Conservation (phyloP, 1,140 invertebrate genomes). For the Bombus picipes region DNA sequence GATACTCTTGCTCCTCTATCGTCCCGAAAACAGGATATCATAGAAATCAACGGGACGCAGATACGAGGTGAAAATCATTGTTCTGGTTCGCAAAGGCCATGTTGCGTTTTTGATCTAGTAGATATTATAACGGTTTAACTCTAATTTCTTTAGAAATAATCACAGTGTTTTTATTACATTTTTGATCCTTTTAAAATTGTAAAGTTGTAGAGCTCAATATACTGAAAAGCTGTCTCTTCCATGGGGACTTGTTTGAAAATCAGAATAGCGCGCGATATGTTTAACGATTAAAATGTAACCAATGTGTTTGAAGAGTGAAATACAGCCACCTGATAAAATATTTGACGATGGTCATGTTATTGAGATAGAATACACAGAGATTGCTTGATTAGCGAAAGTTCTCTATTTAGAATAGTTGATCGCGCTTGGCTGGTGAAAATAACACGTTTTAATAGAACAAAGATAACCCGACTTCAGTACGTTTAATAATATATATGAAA, state of each 20-base stretch:
- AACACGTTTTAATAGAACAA: not conserved
- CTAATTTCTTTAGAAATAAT: no score
- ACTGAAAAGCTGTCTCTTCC: not conserved
- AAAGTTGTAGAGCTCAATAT: not conserved
- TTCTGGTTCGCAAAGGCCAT: not conserved
- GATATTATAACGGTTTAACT: not conserved
- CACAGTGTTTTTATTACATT: no score
- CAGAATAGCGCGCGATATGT: not conserved
- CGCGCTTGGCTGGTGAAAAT: not conserved
- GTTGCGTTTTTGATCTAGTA: not conserved
- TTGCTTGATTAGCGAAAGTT: not conserved
- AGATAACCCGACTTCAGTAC: not conserved
- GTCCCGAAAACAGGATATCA: conserved; percentile 35
- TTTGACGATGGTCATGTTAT: not conserved
- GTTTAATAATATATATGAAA: not conserved
- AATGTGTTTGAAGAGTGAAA: no score
- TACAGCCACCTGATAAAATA: not conserved
- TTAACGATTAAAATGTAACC: not conserved
- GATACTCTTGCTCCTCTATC: conserved; percentile 28
- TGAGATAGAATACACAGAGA: not conserved
- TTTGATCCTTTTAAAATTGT: not conserved
- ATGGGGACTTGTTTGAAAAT: not conserved
- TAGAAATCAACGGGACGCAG: conserved; percentile 15
- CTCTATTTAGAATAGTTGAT: no score
- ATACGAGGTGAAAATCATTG: not conserved